Base-by-base conservation (phyloP, 2,888 invertebrate genomes). In the Marronus borbonicus region DNA sequence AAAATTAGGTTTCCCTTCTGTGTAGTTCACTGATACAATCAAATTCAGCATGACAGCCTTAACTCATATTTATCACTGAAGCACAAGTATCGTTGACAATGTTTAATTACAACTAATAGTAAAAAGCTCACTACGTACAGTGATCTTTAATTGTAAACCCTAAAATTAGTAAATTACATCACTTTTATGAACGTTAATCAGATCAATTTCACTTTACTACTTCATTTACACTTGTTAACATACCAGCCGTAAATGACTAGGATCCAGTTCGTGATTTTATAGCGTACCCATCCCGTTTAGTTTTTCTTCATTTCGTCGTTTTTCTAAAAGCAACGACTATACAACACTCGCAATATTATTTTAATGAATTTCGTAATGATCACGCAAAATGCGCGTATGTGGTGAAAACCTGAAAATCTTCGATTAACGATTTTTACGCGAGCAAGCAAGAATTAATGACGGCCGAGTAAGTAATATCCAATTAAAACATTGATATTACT, bases 401-500 rank as follows among this genome's bases (percentile, higher is more conserved):
- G 55, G 69, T 58, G 77, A 77, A 77, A 77, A 77, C 60, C 39
- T 77, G 77, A 70, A 77, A 76, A 70, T 77, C 70, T 77, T 24
- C 69, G 69, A 77, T 77, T 58, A 68, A 24, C 62, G 58, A 77
- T 77, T 68, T 62, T 50, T 69, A 49, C 58, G 20, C 20, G n/a
- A 14, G 12, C 31, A 52, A 58, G 31, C 28, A 70, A 55, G 31
- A 68, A 24, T 69, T 77, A 77, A 77, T 77, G 69, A 69, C 62
- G 77, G 28, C 55, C 52, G n/a, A n/a, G 79, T 80, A 79, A 81
- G 81, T 79, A 80, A 80, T 77, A 80, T 80, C 79, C 81, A 81
- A 81, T 81, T 81, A 81, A 80, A 81, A 80, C 81, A 80, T 80
- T 78, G 80, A 81, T 80, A 80, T 70, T 74, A 79, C 75, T 78